Evolutionary conservation across 1,140 invertebrate species (phyloP).

Genomic region (Rhizoglyphus robini): DNA sequence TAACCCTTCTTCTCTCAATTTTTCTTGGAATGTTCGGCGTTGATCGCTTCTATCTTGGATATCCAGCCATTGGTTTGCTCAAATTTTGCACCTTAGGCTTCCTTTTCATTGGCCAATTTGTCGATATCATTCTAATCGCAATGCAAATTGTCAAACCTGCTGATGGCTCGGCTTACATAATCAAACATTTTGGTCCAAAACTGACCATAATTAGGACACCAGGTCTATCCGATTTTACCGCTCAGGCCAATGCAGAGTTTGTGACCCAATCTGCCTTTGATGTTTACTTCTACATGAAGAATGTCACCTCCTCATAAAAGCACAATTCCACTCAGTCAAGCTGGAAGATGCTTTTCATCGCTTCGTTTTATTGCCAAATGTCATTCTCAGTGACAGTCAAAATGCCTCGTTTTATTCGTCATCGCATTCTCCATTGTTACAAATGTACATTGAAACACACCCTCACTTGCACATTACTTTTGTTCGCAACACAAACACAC

Average conservation of each 20-base stretch:
- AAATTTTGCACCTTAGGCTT: slow-evolving; percentile 92
- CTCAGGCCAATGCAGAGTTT: not conserved
- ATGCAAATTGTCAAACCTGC: slow-evolving; percentile 79
- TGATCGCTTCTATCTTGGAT: slow-evolving; percentile 91
- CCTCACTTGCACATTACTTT: too few species aligned
- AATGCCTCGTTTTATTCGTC: too few species aligned
- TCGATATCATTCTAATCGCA: slow-evolving; percentile 89
- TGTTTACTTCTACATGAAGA: not conserved
- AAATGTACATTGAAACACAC: too few species aligned
- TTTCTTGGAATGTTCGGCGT: slow-evolving; percentile 93
- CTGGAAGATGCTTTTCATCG: not conserved
- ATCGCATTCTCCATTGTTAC: too few species aligned
- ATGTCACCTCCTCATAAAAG: not conserved
- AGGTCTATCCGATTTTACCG: slow-evolving; percentile 42
- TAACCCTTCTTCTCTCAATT: slow-evolving; percentile 75
- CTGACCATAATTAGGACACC: slow-evolving; percentile 57
- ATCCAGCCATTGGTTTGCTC: slow-evolving; percentile 80
- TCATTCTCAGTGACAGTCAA: not conserved
- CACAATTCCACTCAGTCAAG: not conserved
- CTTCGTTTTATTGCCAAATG: not conserved
- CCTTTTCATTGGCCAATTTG: slow-evolving; percentile 82
- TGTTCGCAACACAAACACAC: too few species aligned
- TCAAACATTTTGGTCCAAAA: slow-evolving; percentile 80
- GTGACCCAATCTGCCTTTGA: not conserved
- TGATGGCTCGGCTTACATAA: slow-evolving; percentile 89